Evolutionary conservation across 2,888 invertebrate genomes (phyloP).

Genomic region (Drymonia ruficornis): DNA sequence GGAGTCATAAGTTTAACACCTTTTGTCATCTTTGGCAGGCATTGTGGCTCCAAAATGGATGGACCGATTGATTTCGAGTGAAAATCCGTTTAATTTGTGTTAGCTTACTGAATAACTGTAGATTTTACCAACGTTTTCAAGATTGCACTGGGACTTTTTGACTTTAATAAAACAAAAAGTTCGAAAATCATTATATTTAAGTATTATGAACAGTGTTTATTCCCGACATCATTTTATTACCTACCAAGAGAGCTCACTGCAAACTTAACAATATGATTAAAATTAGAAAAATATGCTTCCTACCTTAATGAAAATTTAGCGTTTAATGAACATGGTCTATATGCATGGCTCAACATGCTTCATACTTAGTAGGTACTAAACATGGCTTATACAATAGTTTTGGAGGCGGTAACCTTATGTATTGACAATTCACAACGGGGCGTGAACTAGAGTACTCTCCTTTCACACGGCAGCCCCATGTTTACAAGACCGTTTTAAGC

Average conservation of each 20-base stretch:
- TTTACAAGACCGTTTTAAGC: too few relatives aligned
- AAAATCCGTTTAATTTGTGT: too few relatives aligned
- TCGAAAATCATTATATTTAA: slow-evolving; percentile 46
- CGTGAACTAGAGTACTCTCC: too few relatives aligned
- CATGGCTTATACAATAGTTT: slow-evolving; percentile 34
- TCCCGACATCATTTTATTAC: slow-evolving; percentile 30
- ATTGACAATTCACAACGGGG: slow-evolving; percentile 10
- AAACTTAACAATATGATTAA: slow-evolving; percentile 27
- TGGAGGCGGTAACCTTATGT: slow-evolving; percentile 48
- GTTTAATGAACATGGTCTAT: slow-evolving; percentile 20
- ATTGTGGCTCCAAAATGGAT: too few relatives aligned
- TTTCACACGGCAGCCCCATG: too few relatives aligned
- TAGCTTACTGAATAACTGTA: too few relatives aligned
- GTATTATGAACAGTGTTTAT: slow-evolving; percentile 47
- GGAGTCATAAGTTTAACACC: too few relatives aligned
- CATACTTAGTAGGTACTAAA: slow-evolving; percentile 25
- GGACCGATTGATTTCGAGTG: too few relatives aligned
- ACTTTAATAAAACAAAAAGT: slow-evolving; percentile 21
- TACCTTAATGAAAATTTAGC: slow-evolving; percentile 16
- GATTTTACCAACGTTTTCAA: too few relatives aligned
- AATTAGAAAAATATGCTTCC: slow-evolving; percentile 22
- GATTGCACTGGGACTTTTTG: too few relatives aligned
- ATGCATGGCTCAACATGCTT: slow-evolving; percentile 33
- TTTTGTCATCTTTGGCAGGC: too few relatives aligned
- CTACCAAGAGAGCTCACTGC: slow-evolving; percentile 41